phyloP scores from a whole-genome alignment of 2,113 vertebrate species.

The Eurypyga helias region DNA sequence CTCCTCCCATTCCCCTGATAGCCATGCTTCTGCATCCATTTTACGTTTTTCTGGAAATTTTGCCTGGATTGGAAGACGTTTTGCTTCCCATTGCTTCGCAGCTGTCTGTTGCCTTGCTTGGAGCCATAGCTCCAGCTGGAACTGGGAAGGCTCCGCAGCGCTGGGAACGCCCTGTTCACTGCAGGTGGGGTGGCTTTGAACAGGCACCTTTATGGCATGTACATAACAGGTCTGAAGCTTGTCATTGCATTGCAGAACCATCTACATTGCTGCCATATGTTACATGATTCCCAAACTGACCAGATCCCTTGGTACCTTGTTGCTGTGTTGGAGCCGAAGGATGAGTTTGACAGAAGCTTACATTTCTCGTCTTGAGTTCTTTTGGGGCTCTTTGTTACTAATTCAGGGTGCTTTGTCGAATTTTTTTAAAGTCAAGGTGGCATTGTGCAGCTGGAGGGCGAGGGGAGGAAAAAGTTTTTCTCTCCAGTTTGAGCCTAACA shows the following conservation, averaged over 20 bases:
- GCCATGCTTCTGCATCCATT: neutral
- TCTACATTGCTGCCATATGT: accelerated
- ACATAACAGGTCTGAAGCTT: neutral
- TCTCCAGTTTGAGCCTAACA: constrained; percentile 32
- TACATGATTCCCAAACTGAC: neutral
- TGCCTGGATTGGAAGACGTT: neutral
- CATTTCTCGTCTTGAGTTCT: neutral
- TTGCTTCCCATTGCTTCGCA: accelerated
- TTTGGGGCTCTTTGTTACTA: constrained; percentile 7
- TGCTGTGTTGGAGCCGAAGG: neutral
- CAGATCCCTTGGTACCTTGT: no score
- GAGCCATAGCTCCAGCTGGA: neutral
- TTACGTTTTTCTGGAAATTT: neutral
- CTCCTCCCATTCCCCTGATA: neutral
- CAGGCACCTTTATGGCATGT: neutral
- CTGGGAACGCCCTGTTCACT: neutral
- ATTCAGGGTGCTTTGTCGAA: neutral
- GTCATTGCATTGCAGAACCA: neutral
- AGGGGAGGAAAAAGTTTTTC: constrained; percentile 32
- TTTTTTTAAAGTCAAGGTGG: neutral
- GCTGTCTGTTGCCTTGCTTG: neutral
- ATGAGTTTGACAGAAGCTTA: neutral
- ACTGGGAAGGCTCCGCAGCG: neutral
- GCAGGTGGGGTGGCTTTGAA: accelerated
- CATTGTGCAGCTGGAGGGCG: neutral